Evolutionary conservation across 2,888 invertebrate species (phyloP).

Genomic region (Margaritifera margaritifera): DNA sequence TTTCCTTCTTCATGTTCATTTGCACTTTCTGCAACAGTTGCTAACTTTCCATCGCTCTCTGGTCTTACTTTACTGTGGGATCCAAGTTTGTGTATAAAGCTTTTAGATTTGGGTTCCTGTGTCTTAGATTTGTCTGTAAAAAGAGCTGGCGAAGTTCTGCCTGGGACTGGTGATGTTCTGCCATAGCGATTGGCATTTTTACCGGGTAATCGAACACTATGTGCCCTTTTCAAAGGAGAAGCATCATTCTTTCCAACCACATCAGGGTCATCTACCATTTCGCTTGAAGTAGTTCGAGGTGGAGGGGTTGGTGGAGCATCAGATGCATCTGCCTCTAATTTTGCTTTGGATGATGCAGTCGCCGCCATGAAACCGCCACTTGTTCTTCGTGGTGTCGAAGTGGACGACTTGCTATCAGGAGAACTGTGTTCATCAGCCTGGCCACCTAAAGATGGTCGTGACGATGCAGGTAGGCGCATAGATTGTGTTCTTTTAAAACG

Average conservation of each 20-base stretch:
- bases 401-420: slow-evolving; percentile 23
- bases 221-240: slow-evolving; percentile 49
- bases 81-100: slow-evolving; percentile 37
- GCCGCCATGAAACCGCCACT: slow-evolving; percentile 56
- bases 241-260: slow-evolving; percentile 24
- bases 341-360: slow-evolving; percentile 54
- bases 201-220: slow-evolving; percentile 43
- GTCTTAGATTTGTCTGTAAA: slow-evolving; percentile 18
- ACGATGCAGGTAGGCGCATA: slow-evolving; percentile 31
- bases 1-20: slow-evolving; percentile 25
- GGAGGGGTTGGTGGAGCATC: slow-evolving; percentile 41
- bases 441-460: slow-evolving; percentile 24
- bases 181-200: slow-evolving; percentile 30
- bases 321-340: slow-evolving; percentile 27
- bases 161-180: slow-evolving; percentile 4
- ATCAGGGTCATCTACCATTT: slow-evolving; percentile 28
- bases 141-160: too few relatives aligned
- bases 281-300: slow-evolving; percentile 32
- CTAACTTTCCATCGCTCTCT: slow-evolving; percentile 27
- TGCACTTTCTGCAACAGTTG: slow-evolving; percentile 30
- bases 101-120: slow-evolving; percentile 29
- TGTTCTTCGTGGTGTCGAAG: slow-evolving; percentile 21
- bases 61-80: slow-evolving; percentile 33
- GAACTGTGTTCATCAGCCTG: background rate
- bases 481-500: slow-evolving; percentile 45